Evolutionary conservation across 2,888 invertebrate species (phyloP).

Genomic region (Cephus runcator): DNA sequence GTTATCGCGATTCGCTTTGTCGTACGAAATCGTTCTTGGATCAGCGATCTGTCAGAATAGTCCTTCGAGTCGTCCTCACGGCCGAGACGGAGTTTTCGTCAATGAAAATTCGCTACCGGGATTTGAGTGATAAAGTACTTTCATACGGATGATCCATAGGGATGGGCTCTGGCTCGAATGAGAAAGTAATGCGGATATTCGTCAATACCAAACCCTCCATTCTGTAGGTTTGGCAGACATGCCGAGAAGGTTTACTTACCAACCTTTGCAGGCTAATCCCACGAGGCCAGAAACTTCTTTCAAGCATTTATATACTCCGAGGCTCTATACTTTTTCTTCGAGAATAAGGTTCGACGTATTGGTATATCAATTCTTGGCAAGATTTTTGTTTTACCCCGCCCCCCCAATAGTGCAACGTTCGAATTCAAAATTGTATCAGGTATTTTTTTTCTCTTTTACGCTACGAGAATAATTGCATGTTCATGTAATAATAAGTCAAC

Average conservation of each 20-base stretch:
- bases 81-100: not conserved
- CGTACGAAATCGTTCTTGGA: not conserved
- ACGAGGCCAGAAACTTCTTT: not conserved
- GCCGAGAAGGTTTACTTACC: not conserved
- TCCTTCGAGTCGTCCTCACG: not conserved
- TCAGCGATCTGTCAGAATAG: not conserved
- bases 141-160: constrained; percentile 19
- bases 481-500: not conserved
- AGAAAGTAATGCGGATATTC: constrained; percentile 23
- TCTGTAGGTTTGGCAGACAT: not conserved
- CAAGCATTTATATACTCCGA: not conserved
- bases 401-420: not conserved
- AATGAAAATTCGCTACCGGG: constrained; percentile 1
- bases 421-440: not conserved
- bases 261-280: not conserved
- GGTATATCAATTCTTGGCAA: not conserved
- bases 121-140: constrained; percentile 19
- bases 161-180: constrained; percentile 14
- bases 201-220: constrained; percentile 11
- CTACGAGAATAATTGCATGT: not conserved
- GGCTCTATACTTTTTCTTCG: not conserved
- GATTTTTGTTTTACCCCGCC: not conserved
- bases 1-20: not conserved
- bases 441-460: not conserved
- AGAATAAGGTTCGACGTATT: not conserved